phyloP scores from a whole-genome alignment of 30 jellyfish, hydroid and myxozoan genomes.

The Aurelia aurita complex sp. Pacific region DNA sequence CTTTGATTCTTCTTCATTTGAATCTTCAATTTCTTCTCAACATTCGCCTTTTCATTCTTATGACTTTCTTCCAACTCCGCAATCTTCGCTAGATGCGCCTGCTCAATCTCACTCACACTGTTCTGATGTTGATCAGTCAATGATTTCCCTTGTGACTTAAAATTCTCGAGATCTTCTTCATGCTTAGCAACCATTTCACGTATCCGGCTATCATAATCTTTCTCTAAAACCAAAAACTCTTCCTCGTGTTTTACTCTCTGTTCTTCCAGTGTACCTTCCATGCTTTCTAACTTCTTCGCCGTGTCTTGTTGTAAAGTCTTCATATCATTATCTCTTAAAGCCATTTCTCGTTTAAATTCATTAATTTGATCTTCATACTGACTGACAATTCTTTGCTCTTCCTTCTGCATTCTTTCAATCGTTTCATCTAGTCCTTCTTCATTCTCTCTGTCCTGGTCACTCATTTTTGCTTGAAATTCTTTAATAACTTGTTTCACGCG shows the following conservation, averaged over 20 bases:
- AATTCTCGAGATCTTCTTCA: conserved; percentile 66
- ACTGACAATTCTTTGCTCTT: conserved; percentile 70
- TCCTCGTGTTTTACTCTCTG: conserved; percentile 48
- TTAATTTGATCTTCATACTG: conserved; percentile 89
- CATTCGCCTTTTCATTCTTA: conserved; percentile 63
- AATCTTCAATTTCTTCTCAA: conserved; percentile 78
- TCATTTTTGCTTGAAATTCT: conserved; percentile 83
- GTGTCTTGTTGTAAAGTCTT: conserved; percentile 51
- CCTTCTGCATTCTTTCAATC: conserved; percentile 78
- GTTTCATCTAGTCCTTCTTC: conserved; percentile 88
- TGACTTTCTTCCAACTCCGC: conserved; percentile 76
- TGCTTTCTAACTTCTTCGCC: conserved; percentile 26
- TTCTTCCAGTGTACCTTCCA: conserved; percentile 36
- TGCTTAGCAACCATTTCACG: conserved; percentile 75
- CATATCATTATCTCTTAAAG: conserved; percentile 87
- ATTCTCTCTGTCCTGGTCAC: conserved; percentile 76
- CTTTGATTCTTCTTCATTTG: conserved; percentile 80
- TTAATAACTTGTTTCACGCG: conserved; percentile 81
- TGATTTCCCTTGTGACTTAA: conserved; percentile 26
- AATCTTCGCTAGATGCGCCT: conserved; percentile 36
- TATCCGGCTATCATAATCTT: conserved; percentile 61
- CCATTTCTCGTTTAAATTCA: conserved; percentile 80
- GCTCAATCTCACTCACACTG: conserved; percentile 61
- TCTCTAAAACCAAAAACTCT: conserved; percentile 47
- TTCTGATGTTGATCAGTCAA: conserved; percentile 27